A percentile compares a stretch with the other conserved stretches of the same genome.
These are phyloP conservation scores for Brachionus asplanchnoidis DNA, from an alignment of 1,140 invertebrate genomes.

Conservation along the genomic window DNA sequence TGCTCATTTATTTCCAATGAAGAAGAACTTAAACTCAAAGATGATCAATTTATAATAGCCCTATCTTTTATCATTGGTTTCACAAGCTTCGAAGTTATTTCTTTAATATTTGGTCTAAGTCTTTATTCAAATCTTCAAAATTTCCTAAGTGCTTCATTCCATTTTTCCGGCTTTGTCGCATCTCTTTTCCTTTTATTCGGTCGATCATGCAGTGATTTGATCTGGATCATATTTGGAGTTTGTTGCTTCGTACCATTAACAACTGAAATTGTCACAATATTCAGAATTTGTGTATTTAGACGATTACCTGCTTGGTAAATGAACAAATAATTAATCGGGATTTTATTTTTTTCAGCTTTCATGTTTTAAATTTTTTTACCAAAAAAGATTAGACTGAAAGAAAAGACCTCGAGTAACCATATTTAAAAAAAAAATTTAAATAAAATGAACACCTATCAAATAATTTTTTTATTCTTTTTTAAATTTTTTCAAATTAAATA, in stretches of 20 bases:
- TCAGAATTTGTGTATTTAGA: slow-evolving; percentile 31
- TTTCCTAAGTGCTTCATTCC: slow-evolving; percentile 9
- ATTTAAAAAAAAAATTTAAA: too few species aligned
- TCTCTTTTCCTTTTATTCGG: slow-evolving; percentile 1
- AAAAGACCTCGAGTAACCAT: too few species aligned
- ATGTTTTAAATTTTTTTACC: too few species aligned
- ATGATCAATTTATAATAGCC: slow-evolving; percentile 22
- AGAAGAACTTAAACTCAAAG: not conserved
- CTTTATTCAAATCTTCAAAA: slow-evolving; percentile 34
- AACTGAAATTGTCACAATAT: slow-evolving; percentile 31
- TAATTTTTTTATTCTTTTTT: not conserved
- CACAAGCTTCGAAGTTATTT: not conserved
- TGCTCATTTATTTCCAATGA: not conserved
- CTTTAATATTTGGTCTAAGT: not conserved
- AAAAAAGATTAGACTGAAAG: too few species aligned
- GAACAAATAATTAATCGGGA: not conserved
- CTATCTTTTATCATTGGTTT: slow-evolving; percentile 22
- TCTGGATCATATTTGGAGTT: slow-evolving; percentile 17
- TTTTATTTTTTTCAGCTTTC: too few species aligned
- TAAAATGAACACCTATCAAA: not conserved
- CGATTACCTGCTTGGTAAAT: slow-evolving; percentile 33
- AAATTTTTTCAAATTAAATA: not conserved
- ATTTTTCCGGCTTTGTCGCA: slow-evolving; percentile 3
- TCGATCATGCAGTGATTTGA: not conserved
- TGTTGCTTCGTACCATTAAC: slow-evolving; percentile 35